Base-by-base conservation (phyloP, 2,888 invertebrate genomes). In the Idaea dimidiata region DNA sequence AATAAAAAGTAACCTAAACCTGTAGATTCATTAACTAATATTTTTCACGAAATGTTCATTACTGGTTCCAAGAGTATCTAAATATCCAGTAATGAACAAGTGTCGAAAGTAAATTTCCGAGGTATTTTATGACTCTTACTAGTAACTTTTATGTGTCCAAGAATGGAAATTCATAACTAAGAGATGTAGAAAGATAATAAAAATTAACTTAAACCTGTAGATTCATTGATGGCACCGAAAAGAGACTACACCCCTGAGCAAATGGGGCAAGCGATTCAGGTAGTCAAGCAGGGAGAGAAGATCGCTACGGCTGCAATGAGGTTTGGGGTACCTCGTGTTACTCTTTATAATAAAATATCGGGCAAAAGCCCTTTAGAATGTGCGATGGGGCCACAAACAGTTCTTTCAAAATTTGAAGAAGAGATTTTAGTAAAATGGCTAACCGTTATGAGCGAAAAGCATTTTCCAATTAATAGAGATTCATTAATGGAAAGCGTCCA, bases 241-340 rank as follows among this genome's bases (percentile, higher is more conserved):
- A 59, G 17, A 59, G 16, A 53, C 17, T 59, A 59, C 18, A 59
- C 53, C 14, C 59, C 59, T 16, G 33, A 59, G 14, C 53, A 59
- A 33, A 59, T 53, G 59, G 59, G 53, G 16, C 6, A 17, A 5
- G 59, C 59, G 4, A 59, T 53, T 10, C n/a, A 53, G 16, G 59
- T 53, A 8, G 53, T 59, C 2, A 17, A 17, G 17, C n/a, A 57
- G 16, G 57, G 17, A 14, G 5, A 17, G 32, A 57, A 57, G 18
- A 17, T 57, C 17, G 5, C 32, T 7, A 7, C 5, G 32, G 32
- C 32, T 32, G 32, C 32, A 7, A 43, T 17, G 18, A 59, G 53
- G 6, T 59, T 59, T 17, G 33, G 33, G 3, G 59, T 59, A 16
- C 59, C 59, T 17, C 16, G 59, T 43, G 53, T 59, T 10, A 59